Base-by-base conservation (phyloP, 1,140 invertebrate genomes). In the Macrosteles quadrilineatus region DNA sequence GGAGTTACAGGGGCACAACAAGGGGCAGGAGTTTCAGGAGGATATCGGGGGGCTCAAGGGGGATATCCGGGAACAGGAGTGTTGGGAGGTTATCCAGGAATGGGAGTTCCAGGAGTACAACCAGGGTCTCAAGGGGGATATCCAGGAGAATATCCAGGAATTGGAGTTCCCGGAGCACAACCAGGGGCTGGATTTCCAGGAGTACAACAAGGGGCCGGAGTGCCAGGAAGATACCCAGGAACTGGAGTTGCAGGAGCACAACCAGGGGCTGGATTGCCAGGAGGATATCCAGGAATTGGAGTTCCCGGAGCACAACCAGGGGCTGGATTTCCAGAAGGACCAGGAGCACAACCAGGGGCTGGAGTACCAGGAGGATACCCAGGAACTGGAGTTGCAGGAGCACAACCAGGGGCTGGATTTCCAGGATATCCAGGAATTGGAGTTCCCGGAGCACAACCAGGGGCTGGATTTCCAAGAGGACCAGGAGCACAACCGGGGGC, bases 1-100 rank as follows among this genome's bases (percentile, higher is more conserved):
- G 70, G 32, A 57, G 40, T 69, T 55, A 73, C 72, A 66, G 71
- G 72, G 30, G 72, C 70, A 47, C 69, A 71, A 66, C 68, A 65
- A 59, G 67, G 62, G 25, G 31, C 23, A 23, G 66, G 32, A 53
- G 25, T 45, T 32, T 65, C 69, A 66, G 72, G 65, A 50, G 65
- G 67, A 47, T 68, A 66, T 50, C 69, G 55, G 19, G 67, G 43
- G 11, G 29, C 14, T 30, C 43, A 0, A 36, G 63, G 45, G 6
- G 21, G 2, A 59, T 36, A 36, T 36, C 64, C 70, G 53, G 67
- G 62, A 57, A 50, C 31, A 30, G 31, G 29, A 29, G 21, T 53
- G 31, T 67, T 70, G 30, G 68, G 59, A 43, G 65, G 45, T 11
- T 65, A 57, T n/a, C 71, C 73, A 67, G 53, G 59, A 31, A n/a